Conservation (phyloP, 2,888 invertebrate species). For the Dasysyrphus tricinctus region DNA sequence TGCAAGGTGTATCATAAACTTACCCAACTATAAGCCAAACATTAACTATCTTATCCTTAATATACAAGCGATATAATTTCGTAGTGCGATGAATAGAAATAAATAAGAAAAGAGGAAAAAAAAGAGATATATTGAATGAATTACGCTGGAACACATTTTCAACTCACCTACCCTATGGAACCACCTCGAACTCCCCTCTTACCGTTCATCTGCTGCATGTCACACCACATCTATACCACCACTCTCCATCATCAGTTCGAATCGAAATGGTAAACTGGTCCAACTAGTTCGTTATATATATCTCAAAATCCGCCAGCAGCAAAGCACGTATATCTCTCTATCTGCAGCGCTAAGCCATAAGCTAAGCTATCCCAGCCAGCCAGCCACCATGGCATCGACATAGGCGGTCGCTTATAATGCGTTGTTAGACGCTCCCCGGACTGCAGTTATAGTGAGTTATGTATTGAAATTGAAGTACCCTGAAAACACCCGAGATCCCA, state of each 20-base stretch:
- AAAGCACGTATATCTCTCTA: constrained; percentile 46
- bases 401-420: constrained; percentile 71
- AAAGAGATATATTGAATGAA: constrained; percentile 47
- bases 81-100: constrained; percentile 32
- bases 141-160: constrained; percentile 52
- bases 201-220: not conserved
- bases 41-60: constrained; percentile 46
- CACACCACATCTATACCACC: constrained; percentile 28
- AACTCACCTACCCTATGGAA: constrained; percentile 22
- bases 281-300: constrained; percentile 72
- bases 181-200: not conserved
- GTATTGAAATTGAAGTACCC: constrained; percentile 74
- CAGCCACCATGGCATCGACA: constrained; percentile 72
- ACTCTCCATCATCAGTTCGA: constrained; percentile 38
- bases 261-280: constrained; percentile 66
- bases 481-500: constrained; percentile 72
- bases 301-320: constrained; percentile 64
- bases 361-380: constrained; percentile 46
- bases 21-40: constrained; percentile 33
- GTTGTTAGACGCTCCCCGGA: constrained; percentile 65
- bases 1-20: constrained; percentile 55
- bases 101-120: not conserved
- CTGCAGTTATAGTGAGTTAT: constrained; percentile 71
- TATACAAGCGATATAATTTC: constrained; percentile 54
- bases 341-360: constrained; percentile 15